Conservation (phyloP, 2,113 vertebrate genomes). For the Morone saxatilis region DNA sequence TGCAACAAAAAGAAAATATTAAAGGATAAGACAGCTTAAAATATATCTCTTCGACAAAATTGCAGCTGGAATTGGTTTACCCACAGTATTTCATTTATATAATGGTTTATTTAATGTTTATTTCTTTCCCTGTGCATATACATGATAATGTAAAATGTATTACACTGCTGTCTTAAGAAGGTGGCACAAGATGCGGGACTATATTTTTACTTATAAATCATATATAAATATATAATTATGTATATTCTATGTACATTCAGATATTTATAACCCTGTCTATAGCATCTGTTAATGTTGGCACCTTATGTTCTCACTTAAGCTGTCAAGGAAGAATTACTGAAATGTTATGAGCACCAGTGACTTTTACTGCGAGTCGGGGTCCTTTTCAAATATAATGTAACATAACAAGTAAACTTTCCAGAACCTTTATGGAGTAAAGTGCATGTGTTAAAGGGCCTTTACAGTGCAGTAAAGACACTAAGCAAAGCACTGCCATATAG, state of each 20-base stretch:
- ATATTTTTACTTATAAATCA: not conserved
- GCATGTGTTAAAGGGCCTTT: slow-evolving; percentile 39
- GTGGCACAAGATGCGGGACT: not conserved
- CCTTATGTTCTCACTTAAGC: not conserved
- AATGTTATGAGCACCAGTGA: not conserved
- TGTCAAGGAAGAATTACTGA: slow-evolving; percentile 17
- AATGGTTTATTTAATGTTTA: slow-evolving; percentile 11
- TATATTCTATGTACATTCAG: not conserved
- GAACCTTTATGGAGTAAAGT: slow-evolving; percentile 43
- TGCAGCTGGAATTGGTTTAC: slow-evolving; percentile 27
- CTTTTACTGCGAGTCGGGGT: slow-evolving; percentile 4
- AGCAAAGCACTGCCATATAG: slow-evolving; percentile 6
- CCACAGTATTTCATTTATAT: slow-evolving; percentile 8
- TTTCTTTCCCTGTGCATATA: slow-evolving; percentile 1
- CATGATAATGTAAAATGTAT: slow-evolving; percentile 15
- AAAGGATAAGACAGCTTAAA: slow-evolving; percentile 20
- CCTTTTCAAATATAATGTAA: not conserved
- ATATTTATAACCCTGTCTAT: not conserved
- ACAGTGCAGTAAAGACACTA: slow-evolving; percentile 29
- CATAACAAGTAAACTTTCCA: slow-evolving; percentile 19
- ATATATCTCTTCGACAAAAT: slow-evolving; percentile 18
- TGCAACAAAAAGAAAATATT: slow-evolving; percentile 11
- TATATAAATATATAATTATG: not conserved
- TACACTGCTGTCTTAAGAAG: not conserved
- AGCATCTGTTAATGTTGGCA: not conserved